Base-by-base conservation (phyloP, 2,888 invertebrate species). In the Epinotia brunnichana region DNA sequence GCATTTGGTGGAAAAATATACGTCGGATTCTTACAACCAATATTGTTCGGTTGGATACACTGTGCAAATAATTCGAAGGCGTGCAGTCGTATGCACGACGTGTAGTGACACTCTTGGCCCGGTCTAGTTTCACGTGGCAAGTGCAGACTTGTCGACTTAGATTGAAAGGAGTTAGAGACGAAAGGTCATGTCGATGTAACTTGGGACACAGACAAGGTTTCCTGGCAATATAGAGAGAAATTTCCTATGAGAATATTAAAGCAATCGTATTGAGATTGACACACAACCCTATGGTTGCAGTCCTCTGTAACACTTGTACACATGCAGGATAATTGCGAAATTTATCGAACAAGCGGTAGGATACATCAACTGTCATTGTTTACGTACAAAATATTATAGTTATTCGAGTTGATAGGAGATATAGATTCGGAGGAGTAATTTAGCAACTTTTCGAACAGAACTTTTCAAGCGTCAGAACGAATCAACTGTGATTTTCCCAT, bases 121-220 rank as follows among this genome's bases (percentile, higher is more conserved):
- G 69, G 74, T 77, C 78, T 77, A 76, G 76, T 79, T 81, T 79
- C 80, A 78, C 80, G 77, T 76, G 74, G 78, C 77, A 77, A 82
- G 79, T 78, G 78, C 76, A 75, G 76, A 57, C 74, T 66, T 60
- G 60, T 67, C 53, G 61, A 67, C 54, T 53, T 53, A 59, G 60
- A 66, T 60, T 60, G 70, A 54, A 66, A 71, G 57, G 60, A 66
- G 53, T 17, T 54, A 41, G 53, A 54, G 24, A 67, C 66, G 61
- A 61, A 71, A 67, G 66, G 48, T 66, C 64, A 70, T 66, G 41
- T 17, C 59, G 15, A 61, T 61, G 29, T 59, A 53, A 29, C 41
- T 44, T 56, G 35, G 17, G 39, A 53, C 15, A 17, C 2, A 5
- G 19, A 66, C 17, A 53, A 66, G 66, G 54, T 59, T 41, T 48